Evolutionary conservation across 2,797 vertebrate species (phyloP), one percentile per base, ranked within the genome.

Genomic region (Spinibarbus caldwelli): DNA sequence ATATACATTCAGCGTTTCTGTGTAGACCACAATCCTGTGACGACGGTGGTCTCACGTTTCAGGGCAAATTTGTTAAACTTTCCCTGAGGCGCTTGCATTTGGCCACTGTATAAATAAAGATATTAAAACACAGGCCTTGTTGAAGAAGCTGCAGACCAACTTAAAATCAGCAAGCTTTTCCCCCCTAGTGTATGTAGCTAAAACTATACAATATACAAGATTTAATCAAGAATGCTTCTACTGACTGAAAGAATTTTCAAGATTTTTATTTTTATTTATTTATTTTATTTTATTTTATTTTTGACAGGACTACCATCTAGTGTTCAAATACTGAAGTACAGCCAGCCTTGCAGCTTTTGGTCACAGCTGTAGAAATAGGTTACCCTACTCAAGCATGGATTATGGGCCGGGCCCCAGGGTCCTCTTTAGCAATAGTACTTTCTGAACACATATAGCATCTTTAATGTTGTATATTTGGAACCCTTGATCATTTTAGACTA

Each of bases 221-320:
- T 47, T 15, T 66, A 9, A 19, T 70, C 5, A 19, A 41, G 5
- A 81, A 19, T 19, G 21, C 6, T 81, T 70, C 14, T 38, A 19
- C 8, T 10, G 34, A 80, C 7, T 26, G 3, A 19, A 70, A 70
- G 15, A 54, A 38, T 26, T 0, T 49, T n/a, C n/a, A 26, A 26
- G 29, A 43, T 52, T 26, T 9, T 19, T 12, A 2, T 41, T 3
- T 21, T n/a, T 41, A 10, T 41, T 6, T 14, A 1, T 11, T 38
- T 21, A 4, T 14, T 12, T 43, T n/a, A n/a, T n/a, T n/a, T n/a
- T n/a, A n/a, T n/a, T n/a, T n/a, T n/a, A n/a, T 12, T n/a, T 75
- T 76, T 83, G 68, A 78, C 64, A 66, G 9, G 67, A 84, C 62
- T 57, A 31, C 83, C 80, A 77, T 78, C 88, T 89, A 77, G 77